phyloP scores from a whole-genome alignment of 1,140 invertebrate species.

The Gryllus bimaculatus region DNA sequence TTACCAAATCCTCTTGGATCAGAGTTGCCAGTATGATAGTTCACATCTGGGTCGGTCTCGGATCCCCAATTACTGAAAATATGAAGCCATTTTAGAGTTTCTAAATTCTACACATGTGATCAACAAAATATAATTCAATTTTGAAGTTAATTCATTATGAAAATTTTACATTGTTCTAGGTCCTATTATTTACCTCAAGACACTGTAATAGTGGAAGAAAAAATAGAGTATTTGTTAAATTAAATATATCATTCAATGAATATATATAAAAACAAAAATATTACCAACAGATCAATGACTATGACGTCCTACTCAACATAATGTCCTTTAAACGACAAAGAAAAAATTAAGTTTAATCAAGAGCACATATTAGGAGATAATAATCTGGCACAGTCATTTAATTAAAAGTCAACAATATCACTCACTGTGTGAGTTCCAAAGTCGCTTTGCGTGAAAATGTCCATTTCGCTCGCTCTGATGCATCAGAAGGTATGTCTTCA shows the following conservation, averaged over 20 bases:
- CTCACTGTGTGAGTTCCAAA: slow-evolving; percentile 86
- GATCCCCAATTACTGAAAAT: slow-evolving; percentile 85
- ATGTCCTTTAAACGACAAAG: background rate
- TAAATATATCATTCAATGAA: no score
- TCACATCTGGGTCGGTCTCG: slow-evolving; percentile 66
- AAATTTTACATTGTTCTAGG: no score
- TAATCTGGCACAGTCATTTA: background rate
- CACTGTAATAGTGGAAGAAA: no score
- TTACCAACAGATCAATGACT: no score
- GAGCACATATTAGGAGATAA: background rate
- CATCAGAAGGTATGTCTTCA: slow-evolving; percentile 61
- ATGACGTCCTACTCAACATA: no score
- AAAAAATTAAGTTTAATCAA: background rate
- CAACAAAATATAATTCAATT: no score
- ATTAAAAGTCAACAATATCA: background rate
- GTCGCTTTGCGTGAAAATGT: slow-evolving; percentile 76
- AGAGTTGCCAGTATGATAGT: slow-evolving; percentile 83
- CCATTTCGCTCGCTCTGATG: slow-evolving; percentile 59
- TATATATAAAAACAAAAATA: no score
- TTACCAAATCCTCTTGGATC: slow-evolving; percentile 83
- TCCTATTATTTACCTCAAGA: no score
- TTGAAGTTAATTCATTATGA: no score
- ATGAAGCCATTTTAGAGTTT: slow-evolving; percentile 21
- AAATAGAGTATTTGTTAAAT: no score
- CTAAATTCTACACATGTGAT: no score